Conservation (phyloP, 1,140 invertebrate genomes). For the Hycleus cichorii region DNA sequence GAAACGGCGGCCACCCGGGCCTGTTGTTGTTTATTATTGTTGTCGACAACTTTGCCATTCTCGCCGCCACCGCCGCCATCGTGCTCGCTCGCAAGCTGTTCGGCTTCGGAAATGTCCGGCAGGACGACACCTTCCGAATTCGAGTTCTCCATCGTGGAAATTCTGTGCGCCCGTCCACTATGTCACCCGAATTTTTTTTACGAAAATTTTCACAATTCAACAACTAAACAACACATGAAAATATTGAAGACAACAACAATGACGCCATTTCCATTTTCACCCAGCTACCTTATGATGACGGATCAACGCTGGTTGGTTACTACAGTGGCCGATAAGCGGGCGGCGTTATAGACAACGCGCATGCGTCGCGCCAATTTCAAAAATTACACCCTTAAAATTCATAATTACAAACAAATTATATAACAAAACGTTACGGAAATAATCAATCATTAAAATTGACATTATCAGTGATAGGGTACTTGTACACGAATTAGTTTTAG, state of each 20-base stretch:
- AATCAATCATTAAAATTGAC: too few relatives aligned
- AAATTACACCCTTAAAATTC: background rate
- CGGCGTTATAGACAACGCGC: slow-evolving; percentile 12
- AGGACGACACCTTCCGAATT: slow-evolving; percentile 59
- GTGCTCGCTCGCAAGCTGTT: slow-evolving; percentile 52
- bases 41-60: slow-evolving; percentile 40
- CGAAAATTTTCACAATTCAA: slow-evolving; percentile 1
- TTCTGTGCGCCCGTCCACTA: slow-evolving; percentile 3
- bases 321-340: slow-evolving; percentile 13
- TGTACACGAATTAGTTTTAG: too few relatives aligned
- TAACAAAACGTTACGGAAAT: too few relatives aligned
- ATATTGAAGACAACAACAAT: background rate
- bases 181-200: background rate
- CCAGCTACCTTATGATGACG: slow-evolving; percentile 7
- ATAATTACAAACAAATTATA: too few relatives aligned
- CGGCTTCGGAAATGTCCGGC: slow-evolving; percentile 60
- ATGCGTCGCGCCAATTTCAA: slow-evolving; percentile 28
- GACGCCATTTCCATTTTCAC: background rate
- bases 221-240: background rate
- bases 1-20: slow-evolving; percentile 39
- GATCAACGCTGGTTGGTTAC: slow-evolving; percentile 11
- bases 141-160: slow-evolving; percentile 44
- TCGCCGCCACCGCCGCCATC: slow-evolving; percentile 46
- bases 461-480: too few relatives aligned
- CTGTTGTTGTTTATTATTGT: slow-evolving; percentile 30